A percentile compares a stretch with the other conserved stretches of the same genome.
phyloP scores from a whole-genome alignment of 1,140 invertebrate species.

The Monomorium pharaonis region DNA sequence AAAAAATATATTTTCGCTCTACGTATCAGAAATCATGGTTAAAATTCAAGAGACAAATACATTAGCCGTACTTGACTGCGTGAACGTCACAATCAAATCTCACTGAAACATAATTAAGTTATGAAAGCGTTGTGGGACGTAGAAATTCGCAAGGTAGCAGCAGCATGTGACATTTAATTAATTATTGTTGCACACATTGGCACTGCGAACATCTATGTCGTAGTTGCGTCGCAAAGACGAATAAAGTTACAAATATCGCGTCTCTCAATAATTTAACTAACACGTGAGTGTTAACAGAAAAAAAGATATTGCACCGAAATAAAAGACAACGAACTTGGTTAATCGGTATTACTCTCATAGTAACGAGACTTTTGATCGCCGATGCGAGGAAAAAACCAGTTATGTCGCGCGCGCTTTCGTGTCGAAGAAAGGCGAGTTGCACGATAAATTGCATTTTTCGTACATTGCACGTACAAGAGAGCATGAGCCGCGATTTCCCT shows the following conservation, averaged over 20 bases:
- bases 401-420: neutral
- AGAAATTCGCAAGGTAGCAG: slow-evolving; percentile 27
- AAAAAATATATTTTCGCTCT: neutral
- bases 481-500: neutral
- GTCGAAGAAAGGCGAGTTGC: neutral
- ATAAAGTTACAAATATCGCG: neutral
- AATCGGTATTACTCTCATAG: neutral
- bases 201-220: neutral
- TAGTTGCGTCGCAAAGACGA: neutral
- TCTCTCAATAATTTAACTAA: neutral
- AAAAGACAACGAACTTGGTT: neutral
- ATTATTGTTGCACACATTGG: slow-evolving; percentile 18
- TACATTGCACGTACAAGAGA: neutral
- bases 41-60: neutral
- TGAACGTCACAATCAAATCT: slow-evolving; percentile 30
- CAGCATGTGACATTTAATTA: slow-evolving; percentile 36
- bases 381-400: neutral
- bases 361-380: slow-evolving; percentile 21
- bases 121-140: neutral
- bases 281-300: too few species aligned
- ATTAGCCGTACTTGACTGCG: neutral
- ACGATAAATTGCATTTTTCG: slow-evolving; percentile 16
- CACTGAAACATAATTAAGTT: slow-evolving; percentile 31
- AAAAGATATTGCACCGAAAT: neutral
- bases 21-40: neutral